These are phyloP conservation scores for Drosophila parabipectinata DNA, from an alignment of 1,140 invertebrate species.

Conservation along the genomic window DNA sequence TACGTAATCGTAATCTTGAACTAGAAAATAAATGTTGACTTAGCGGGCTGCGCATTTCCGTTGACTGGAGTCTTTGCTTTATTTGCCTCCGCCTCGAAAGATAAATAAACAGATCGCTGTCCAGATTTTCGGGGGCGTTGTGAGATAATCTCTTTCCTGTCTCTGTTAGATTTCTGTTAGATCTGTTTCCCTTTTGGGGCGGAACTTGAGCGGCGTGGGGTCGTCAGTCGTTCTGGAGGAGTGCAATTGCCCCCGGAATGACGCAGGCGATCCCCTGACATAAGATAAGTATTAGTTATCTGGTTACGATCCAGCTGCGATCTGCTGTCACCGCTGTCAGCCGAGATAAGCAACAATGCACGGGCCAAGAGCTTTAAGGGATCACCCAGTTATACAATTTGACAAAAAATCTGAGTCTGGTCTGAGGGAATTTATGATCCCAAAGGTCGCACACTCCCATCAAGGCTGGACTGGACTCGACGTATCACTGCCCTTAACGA, in stretches of 20 bases:
- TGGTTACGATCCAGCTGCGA: neutral
- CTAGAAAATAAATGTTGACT: conserved; percentile 47
- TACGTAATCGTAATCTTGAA: conserved; percentile 53
- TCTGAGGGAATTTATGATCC: conserved; percentile 17
- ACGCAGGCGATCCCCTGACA: conserved; percentile 19
- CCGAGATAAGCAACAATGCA: conserved; percentile 7
- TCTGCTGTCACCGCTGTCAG: conserved; percentile 31
- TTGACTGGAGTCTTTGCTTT: conserved; percentile 67
- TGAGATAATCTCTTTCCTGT: neutral
- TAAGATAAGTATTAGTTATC: neutral
- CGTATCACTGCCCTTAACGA: neutral
- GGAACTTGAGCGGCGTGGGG: conserved; percentile 6
- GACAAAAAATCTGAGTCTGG: neutral
- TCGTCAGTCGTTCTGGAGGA: conserved; percentile 5
- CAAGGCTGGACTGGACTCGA: too few relatives aligned
- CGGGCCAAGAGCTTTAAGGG: neutral
- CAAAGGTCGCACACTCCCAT: conserved; percentile 6
- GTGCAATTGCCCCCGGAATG: neutral
- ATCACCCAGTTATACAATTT: neutral
- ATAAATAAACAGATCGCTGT: conserved; percentile 19
- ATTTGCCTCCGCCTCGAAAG: conserved; percentile 50
- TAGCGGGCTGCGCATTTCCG: conserved; percentile 71
- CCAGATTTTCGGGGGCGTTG: too few relatives aligned
- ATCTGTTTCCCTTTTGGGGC: conserved; percentile 10
- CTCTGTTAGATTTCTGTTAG: conserved; percentile 1